Evolutionary conservation across 2,797 vertebrate species (phyloP), one percentile per base, ranked within the genome.

Genomic region (Eremophila alpestris): DNA sequence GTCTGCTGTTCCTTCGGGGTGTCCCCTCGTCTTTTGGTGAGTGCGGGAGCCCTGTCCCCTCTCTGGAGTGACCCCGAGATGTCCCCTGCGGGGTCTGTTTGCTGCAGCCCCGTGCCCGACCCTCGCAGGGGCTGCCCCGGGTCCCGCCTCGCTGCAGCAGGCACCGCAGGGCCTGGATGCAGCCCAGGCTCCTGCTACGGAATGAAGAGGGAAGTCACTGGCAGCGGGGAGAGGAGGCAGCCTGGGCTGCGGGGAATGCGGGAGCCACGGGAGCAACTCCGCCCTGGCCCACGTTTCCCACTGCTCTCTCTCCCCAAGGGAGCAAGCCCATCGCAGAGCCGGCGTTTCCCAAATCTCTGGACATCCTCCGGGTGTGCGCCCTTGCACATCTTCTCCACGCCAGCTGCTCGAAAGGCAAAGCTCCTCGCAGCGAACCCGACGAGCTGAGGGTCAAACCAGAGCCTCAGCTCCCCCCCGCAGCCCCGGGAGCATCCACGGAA

Each of bases 331-430:
- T 3, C 27, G 24, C 54, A 23, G 9, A 34, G 48, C 51, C 0
- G 1, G 23, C 13, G 51, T 40, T n/a, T 16, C 68, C 56, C 69
- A 7, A 5, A 1, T 16, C 34, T 38, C 34, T 3, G 51, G 6
- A 1, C 16, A 3, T 10, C 41, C 34, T 5, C 1, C 0, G 0
- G 2, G 10, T 13, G 73, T 17, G 14, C 36, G 29, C 1, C 16
- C 0, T 1, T 1, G 13, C 54, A 1, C 43, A 34, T 9, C 9
- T 9, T 29, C 41, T 54, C 30, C n/a, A 10, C 4, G 46, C 4
- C 5, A 8, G 11, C 17, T 1, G 0, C 58, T 34, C 40, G 5
- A 2, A 20, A 54, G 23, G 45, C 59, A 62, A 29, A 94, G 67
- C 68, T 59, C 29, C 0, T 3, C 0, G 45, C 71, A 30, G 8